Base-by-base conservation (phyloP, 2,888 invertebrate genomes). In the Stenichneumon culpator region DNA sequence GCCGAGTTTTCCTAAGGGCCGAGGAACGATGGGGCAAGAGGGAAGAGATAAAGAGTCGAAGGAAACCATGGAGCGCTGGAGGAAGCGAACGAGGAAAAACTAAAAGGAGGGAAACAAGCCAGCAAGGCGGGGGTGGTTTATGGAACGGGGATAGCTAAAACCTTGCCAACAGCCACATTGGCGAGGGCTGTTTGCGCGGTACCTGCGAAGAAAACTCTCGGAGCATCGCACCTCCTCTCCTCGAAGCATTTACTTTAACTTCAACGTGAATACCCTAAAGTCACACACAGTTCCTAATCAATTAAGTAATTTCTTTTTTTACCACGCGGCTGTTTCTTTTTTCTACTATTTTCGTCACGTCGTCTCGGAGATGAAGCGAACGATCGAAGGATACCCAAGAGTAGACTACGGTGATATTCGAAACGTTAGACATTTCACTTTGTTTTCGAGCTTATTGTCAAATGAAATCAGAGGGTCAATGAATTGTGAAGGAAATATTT, bases 1-100 rank as follows among this genome's bases (percentile, higher is more conserved):
- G 74, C 69, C 81, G 90, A 91, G 92, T 91, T 92, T 92, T 92
- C 90, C 90, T 91, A 92, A 93, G 92, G 92, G 92, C 89, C 90
- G 89, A 88, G 84, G 84, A 83, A 81, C 79, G 72, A 70, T 63
- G 73, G 69, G 68, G 50, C 70, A 67, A 36, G 80, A 80, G 79
- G 70, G 82, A 86, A 86, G 86, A 82, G 86, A 52, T 81, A 82
- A 87, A 85, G 86, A 74, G 77, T 80, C 70, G 86, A 85, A 86
- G 83, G 77, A 80, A 83, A 47, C 63, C 47, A 32, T 63, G 28
- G 25, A 16, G 65, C 65, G 74, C 65, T 52, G 83, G 86, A 68
- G 81, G 79, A 82, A 86, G 83, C 86, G 87, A 86, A 80, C 74
- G 73, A 79, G 82, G 50, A 54, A 82, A 72, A 82, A 81, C 81